Base-by-base conservation (phyloP, 2,113 vertebrate species). In the Eretmochelys imbricata region DNA sequence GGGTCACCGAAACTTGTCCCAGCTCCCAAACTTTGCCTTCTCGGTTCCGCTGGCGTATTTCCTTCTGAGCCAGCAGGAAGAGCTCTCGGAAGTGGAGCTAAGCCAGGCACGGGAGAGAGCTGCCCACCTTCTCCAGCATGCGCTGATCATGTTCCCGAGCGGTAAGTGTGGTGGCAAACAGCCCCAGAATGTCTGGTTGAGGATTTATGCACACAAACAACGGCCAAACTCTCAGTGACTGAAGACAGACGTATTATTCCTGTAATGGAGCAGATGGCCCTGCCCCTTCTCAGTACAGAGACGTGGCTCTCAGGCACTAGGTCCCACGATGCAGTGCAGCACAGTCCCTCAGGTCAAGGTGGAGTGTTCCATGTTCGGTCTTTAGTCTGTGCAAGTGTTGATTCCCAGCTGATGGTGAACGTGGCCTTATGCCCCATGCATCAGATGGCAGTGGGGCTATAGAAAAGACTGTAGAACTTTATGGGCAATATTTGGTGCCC, bases 21-120 rank as follows among this genome's bases (percentile, higher is more conserved):
- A 99, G 98, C 99, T 99, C 95, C 99, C 99, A 81, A 99, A 99
- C 97, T 99, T 99, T 94, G 99, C 99, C 83, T 99, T 99, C 97
- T 99, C 99, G 0, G 98, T 99, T 81, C 99, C 99, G 0, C 97
- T 99, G 97, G 99, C 99, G 4, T 98, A 99, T 95, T 99, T 99
- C 95, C 98, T 99, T 83, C 97, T 99, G 94, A 99, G 99, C 97
- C 99, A 99, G 97, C 99, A 99, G 92, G 99, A 99, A 19, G 99
- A 99, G 84, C 76, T 98, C n/a, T 93, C 98, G 0, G 98, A 98
- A 49, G 96, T 97, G 51, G 99, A 99, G 97, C 97, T 95, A 7
- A 82, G 96, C 69, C 98, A 97, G 12, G 96, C 98, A 5, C 98
- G 96, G 87, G 98, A 98, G 25, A 98, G 90, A 96, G 99, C 99